A percentile compares a stretch with the other conserved stretches of the same genome.
Evolutionary conservation across 2,888 invertebrate species (phyloP).

Genomic region (Stenoptilia bipunctidactyla): DNA sequence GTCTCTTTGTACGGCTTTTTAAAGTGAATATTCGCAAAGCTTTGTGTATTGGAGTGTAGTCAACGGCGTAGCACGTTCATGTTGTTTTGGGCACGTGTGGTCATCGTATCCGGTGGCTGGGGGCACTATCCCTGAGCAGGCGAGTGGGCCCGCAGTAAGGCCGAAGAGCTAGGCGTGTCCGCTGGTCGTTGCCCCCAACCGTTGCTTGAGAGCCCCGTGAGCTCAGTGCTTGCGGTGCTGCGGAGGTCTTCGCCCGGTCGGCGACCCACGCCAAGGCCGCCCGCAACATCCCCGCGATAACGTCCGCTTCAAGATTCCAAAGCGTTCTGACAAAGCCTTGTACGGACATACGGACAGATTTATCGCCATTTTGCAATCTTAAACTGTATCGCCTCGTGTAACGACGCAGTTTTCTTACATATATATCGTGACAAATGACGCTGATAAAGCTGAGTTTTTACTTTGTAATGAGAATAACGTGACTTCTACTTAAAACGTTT

Average conservation of each 20-base stretch:
- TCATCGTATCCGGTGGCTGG: neutral
- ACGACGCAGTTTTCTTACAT: neutral
- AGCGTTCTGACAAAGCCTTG: slow-evolving; percentile 19
- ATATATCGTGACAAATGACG: too few species aligned
- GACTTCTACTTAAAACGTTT: too few species aligned
- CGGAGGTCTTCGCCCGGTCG: slow-evolving; percentile 68
- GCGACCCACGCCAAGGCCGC: slow-evolving; percentile 66
- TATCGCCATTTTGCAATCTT: slow-evolving; percentile 9
- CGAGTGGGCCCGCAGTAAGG: slow-evolving; percentile 23
- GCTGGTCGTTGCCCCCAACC: slow-evolving; percentile 68
- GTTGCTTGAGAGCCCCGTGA: slow-evolving; percentile 57
- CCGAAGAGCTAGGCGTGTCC: slow-evolving; percentile 42
- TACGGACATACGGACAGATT: slow-evolving; percentile 18
- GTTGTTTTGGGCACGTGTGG: slow-evolving; percentile 3
- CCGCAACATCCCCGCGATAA: slow-evolving; percentile 65
- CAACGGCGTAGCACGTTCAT: too few species aligned
- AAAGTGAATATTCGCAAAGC: neutral
- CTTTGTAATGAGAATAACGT: too few species aligned
- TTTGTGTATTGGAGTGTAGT: neutral
- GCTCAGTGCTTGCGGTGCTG: slow-evolving; percentile 45
- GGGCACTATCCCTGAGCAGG: neutral
- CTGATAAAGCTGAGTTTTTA: too few species aligned
- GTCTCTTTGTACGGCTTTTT: too few species aligned
- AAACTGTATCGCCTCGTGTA: neutral
- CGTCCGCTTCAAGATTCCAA: slow-evolving; percentile 44